Base-by-base conservation (phyloP, 2,113 vertebrate genomes). In the Ailuropoda melanoleuca region DNA sequence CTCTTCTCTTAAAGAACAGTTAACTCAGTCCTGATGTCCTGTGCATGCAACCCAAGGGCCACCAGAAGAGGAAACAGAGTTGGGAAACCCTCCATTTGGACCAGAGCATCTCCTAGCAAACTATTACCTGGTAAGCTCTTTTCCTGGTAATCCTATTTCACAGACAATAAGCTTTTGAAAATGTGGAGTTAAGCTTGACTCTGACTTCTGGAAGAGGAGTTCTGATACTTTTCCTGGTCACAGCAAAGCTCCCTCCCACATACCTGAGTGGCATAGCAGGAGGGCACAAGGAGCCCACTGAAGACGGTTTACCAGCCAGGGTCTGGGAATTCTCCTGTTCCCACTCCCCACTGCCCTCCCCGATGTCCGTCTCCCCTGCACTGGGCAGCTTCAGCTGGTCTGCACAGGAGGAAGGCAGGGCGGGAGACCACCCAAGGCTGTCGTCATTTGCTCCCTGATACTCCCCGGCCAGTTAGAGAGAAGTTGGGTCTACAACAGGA, bases 181-280 rank as follows among this genome's bases (percentile, higher is more conserved):
- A 21, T 1, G 37, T 0, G 34, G 8, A 24, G 37, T 18, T 3
- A 1, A 0, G 23, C 84, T 12, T 1, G 58, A 18, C 37, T 31
- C 23, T 4, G 50, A 18, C 23, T 6, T 23, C 26, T 8, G 90
- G 48, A n/a, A n/a, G 56, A 0, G 29, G 8, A 39, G 46, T 53
- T 23, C 72, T 34, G 89, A 74, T 15, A 18, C 64, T 39, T 68
- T 37, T 43, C 37, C 60, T 0, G 34, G 37, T 18, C 60, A 6
- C 18, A 23, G 75, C 34, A 5, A 1, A 4, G 2, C 24, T 4
- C 3, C 15, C 8, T 12, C 74, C 56, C 29, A 17, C 15, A 0
- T 1, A 31, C 4, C 60, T 0, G 72, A 11, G 21, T 9, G 14
- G 31, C 2, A 7, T 9, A 3, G 56, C 1, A 1, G 46, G 26